Evolutionary conservation across 1,140 invertebrate genomes (phyloP).

Genomic region (Drosophila nannoptera): DNA sequence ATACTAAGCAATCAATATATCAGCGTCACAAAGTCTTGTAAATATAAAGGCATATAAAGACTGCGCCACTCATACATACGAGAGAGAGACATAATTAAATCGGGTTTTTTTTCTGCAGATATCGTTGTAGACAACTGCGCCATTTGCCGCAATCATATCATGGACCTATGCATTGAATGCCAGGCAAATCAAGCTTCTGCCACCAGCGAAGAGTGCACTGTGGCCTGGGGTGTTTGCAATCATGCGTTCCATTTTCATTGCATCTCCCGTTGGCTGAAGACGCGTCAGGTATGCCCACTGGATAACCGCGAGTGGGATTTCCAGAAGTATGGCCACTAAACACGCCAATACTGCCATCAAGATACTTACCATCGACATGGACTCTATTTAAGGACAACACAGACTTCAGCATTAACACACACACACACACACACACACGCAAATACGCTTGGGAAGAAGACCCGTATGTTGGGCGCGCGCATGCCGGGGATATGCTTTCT

Average conservation of each 20-base stretch:
- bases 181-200: slow-evolving; percentile 99
- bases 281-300: slow-evolving; percentile 98
- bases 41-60: too few species aligned
- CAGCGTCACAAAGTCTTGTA: too few species aligned
- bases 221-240: slow-evolving; percentile 99
- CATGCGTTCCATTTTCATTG: slow-evolving; percentile 99
- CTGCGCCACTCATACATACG: too few species aligned
- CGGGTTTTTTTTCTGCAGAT: slow-evolving; percentile 82
- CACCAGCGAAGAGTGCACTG: slow-evolving; percentile 99
- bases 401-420: neutral
- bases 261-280: slow-evolving; percentile 99
- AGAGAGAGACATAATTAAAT: too few species aligned
- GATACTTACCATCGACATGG: neutral
- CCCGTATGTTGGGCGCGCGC: too few species aligned
- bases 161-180: slow-evolving; percentile 99
- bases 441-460: neutral
- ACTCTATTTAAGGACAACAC: neutral
- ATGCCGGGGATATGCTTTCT: too few species aligned
- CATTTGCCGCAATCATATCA: slow-evolving; percentile 99
- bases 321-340: slow-evolving; percentile 89
- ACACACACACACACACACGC: neutral
- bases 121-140: slow-evolving; percentile 99
- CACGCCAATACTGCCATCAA: neutral
- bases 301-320: slow-evolving; percentile 99
- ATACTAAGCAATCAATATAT: too few species aligned